A percentile compares a stretch with the other conserved stretches of the same genome.
Conservation (phyloP, 2,113 vertebrate species). For the Seriola dumerili region DNA sequence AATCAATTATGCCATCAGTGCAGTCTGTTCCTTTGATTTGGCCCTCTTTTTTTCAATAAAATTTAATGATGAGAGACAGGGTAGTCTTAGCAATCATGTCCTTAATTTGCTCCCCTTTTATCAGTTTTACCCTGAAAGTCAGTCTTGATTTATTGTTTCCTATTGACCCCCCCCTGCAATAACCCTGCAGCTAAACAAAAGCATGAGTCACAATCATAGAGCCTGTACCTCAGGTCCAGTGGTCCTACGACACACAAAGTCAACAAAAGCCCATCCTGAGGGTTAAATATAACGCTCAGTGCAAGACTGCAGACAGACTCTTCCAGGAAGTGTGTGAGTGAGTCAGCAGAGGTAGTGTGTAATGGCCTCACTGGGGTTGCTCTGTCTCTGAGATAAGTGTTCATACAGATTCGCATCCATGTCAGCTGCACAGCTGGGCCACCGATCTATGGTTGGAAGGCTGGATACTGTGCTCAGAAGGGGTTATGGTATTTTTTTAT, state of each 20-base stretch:
- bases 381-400: slow-evolving; percentile 14
- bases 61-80: not conserved
- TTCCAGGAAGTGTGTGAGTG: slow-evolving; percentile 72
- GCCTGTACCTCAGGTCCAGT: slow-evolving; percentile 31
- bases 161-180: not conserved
- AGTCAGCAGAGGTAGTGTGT: slow-evolving; percentile 44
- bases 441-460: slow-evolving; percentile 7
- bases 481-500: not conserved
- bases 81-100: not conserved
- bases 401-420: slow-evolving; percentile 33
- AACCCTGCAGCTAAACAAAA: slow-evolving; percentile 48
- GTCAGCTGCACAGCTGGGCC: slow-evolving; percentile 43
- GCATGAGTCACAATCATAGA: slow-evolving; percentile 55
- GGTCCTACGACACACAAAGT: slow-evolving; percentile 61
- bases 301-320: slow-evolving; percentile 44
- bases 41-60: not conserved
- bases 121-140: not conserved
- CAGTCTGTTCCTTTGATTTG: slow-evolving; percentile 2
- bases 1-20: slow-evolving; percentile 48
- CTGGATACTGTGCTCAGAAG: slow-evolving; percentile 12
- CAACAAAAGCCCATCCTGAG: slow-evolving; percentile 56
- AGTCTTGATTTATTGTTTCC: slow-evolving; percentile 4
- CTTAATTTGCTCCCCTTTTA: not conserved
- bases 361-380: slow-evolving; percentile 43
- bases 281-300: slow-evolving; percentile 65